Base-by-base conservation (phyloP, 2,888 invertebrate genomes). In the Xestia xanthographa region DNA sequence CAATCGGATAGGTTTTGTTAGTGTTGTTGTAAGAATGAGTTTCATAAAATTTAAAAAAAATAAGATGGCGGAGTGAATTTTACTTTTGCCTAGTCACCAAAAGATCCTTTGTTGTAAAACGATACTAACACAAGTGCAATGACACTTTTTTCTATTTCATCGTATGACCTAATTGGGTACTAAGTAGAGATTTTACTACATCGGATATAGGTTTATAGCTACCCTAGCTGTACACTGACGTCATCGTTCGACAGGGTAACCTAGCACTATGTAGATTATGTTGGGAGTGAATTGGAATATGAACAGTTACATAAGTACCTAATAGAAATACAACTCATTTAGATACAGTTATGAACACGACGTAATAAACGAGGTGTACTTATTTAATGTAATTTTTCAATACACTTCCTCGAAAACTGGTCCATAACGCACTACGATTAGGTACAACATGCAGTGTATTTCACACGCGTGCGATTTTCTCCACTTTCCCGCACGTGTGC, bases 181-280 rank as follows among this genome's bases (percentile, higher is more conserved):
- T 53, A 38, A 45, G n/a, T 53, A 48, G 2, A 41, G 41, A 22
- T 69, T 74, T 56, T 43, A 78, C 26, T 41, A 41, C 65, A 34
- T 14, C 43, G 22, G 38, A 77, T 66, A 60, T 66, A 53, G 71
- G 56, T 78, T 72, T 72, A 60, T 78, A 60, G 56, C 38, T 12
- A 26, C 58, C 3, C 0, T n/a, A n/a, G n/a, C n/a, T 41, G 50
- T 20, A 34, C 43, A 3, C 0, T 72, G 72, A 79, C 50, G 66
- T 66, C 62, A 78, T 20, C 29, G 34, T 58, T 12, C 17, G 41
- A 22, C 43, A 38, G 66, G 22, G 12, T 34, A 62, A 72, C 17
- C 8, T 17, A 48, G 43, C 0, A 26, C 5, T 11, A 56, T 48
- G 20, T n/a, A 45, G 34, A 22, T 38, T 38, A 29, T n/a, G 76